Base-by-base conservation (phyloP, 2,888 invertebrate genomes). In the Auanema sp. region DNA sequence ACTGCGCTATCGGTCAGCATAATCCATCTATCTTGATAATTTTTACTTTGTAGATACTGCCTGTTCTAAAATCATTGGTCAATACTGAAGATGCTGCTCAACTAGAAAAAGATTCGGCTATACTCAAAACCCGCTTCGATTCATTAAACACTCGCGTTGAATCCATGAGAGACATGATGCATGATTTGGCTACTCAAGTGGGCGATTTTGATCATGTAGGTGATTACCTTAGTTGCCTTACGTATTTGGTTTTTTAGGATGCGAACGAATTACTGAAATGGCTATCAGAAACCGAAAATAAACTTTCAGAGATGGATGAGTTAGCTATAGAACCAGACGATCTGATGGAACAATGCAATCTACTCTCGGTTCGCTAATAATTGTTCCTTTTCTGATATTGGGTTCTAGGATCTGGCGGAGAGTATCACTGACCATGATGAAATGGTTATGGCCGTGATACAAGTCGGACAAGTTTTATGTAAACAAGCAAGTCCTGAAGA, bases 401-500 rank as follows among this genome's bases (percentile, higher is more conserved):
- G 68, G 21, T 66, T 79, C 2, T 76, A 89, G 89, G 91, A 91
- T 83, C 87, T 94, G 42, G 92, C 92, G 10, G 93, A 93, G 85
- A 92, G 93, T 83, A 91, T 94, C 60, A 90, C 92, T 0, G 89
- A 90, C 49, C 90, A 92, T 53, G 92, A 93, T 78, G 90, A 89
- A 53, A 91, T 91, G 67, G 91, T 95, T 0, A 92, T 93, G 84
- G 90, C 91, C 72, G 93, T 95, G 0, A 91, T 93, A 4, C 92
- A 92, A 76, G 90, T 92, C 0, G 94, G 94, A 0, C 88, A 93
- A 4, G 93, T 94, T 83, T 88, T 96, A 12, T 94, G 94, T 92
- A 92, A 92, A 81, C 93, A 94, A 85, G 94, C 84, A 47, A 81
- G 80, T 33, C 82, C 92, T 55, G 93, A 94, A 84, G 95, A 96